Base-by-base conservation (phyloP, 2,888 invertebrate species). In the Drosophila colorata region DNA sequence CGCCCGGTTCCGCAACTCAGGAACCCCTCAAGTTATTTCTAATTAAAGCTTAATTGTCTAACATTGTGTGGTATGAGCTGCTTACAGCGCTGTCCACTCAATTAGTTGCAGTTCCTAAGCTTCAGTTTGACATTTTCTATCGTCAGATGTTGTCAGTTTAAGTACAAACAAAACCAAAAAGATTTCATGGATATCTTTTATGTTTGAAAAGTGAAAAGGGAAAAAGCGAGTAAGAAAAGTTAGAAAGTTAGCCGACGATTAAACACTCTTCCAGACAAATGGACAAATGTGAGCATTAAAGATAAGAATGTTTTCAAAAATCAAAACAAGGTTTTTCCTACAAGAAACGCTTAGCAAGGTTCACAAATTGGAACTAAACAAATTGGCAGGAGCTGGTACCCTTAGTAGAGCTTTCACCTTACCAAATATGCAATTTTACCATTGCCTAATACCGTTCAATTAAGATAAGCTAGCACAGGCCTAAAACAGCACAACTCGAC, bases 21-120 rank as follows among this genome's bases (percentile, higher is more conserved):
- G 31, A 14, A 4, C 16, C 40, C 14, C 51, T 35, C 51, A 64
- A 74, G 66, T 57, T 68, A 70, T 82, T 79, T 80, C 74, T 70
- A 87, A 82, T 85, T 85, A 83, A 87, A 79, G 61, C 69, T 52
- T 67, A 79, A 79, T 81, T 85, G 77, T 74, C 31, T 64, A 41
- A 35, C 58, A 63, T 52, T 28, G 44, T 47, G 25, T 43, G 40
- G 25, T 18, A n/a, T 23, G 33, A 41, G 20, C 47, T 46, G 35
- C 47, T 43, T 35, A 76, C 84, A 78, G 49, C 43, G 13, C 35
- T 23, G 31, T 43, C 33, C 53, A 72, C 18, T 43, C 58, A 48
- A 57, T 53, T 67, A 65, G 53, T 23, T 43, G 13, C 58, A 47
- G 9, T 23, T 25, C n/a, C 31, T 18, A 23, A 76, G 41, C 33